Evolutionary conservation across 2,888 invertebrate species (phyloP).

Genomic region (Venusia cambrica): DNA sequence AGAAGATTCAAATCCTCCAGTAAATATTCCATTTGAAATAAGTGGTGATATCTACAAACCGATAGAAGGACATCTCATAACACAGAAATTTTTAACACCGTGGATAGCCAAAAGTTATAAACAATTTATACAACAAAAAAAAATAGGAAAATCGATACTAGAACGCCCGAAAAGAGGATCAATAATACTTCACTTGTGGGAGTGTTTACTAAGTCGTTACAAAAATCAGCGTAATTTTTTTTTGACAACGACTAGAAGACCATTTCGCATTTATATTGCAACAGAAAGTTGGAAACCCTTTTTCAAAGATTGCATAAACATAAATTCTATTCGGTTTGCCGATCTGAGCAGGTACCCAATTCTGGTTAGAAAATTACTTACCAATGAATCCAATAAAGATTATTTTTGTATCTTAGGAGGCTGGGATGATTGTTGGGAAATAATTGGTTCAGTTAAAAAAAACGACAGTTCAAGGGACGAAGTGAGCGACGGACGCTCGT

Average conservation of each 20-base stretch:
- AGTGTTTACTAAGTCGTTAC: constrained; percentile 61
- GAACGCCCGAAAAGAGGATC: constrained; percentile 34
- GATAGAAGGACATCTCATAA: constrained; percentile 9
- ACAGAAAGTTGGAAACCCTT: constrained; percentile 45
- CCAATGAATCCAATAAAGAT: constrained; percentile 54
- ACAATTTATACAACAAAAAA: constrained; percentile 48
- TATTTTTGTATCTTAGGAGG: constrained; percentile 67
- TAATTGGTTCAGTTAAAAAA: constrained; percentile 60
- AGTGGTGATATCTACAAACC: constrained; percentile 18
- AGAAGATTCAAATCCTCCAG: constrained; percentile 4
- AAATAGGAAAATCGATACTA: constrained; percentile 48
- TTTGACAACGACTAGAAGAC: constrained; percentile 50
- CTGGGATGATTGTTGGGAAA: constrained; percentile 64
- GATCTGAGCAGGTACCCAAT: constrained; percentile 59
- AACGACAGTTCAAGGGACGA: constrained; percentile 18
- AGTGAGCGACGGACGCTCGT: neutral
- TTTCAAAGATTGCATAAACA: constrained; percentile 58
- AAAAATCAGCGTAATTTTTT: constrained; percentile 59
- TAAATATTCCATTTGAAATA: constrained; percentile 16
- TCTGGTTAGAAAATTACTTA: constrained; percentile 61
- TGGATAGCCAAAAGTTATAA: constrained; percentile 66
- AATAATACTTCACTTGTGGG: constrained; percentile 40
- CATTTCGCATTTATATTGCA: constrained; percentile 62
- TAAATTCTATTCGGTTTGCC: constrained; percentile 55
- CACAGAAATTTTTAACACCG: constrained; percentile 38